Conservation (phyloP, 2,113 vertebrate species). For the Rhinoderma darwinii region DNA sequence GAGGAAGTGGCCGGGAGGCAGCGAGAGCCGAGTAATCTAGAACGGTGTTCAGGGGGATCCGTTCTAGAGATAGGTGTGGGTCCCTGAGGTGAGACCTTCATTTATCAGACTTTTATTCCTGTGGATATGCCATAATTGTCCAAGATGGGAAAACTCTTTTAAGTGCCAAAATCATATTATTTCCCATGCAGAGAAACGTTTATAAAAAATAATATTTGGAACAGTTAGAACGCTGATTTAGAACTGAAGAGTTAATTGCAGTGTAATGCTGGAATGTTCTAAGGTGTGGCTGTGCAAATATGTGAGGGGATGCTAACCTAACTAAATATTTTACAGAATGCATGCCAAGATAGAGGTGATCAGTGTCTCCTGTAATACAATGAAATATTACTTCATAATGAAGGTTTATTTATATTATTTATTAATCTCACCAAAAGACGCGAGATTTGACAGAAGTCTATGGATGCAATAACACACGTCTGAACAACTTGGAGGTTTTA, state of each 20-base stretch:
- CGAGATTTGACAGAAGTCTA: neutral
- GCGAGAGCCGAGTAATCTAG: no score
- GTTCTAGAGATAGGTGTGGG: no score
- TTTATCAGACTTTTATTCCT: no score
- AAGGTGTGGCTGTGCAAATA: slow-evolving; percentile 34
- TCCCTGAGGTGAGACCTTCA: no score
- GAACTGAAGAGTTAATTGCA: neutral
- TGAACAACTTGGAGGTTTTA: no score
- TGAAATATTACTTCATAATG: neutral
- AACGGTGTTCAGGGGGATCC: no score
- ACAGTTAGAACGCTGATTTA: neutral
- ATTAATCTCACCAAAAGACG: neutral
- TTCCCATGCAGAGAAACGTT: neutral
- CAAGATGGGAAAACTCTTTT: no score
- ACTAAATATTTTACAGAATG: neutral
- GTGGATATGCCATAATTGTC: no score
- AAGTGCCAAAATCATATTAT: no score
- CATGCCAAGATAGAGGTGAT: neutral
- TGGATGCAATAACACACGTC: no score
- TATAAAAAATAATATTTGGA: no score
- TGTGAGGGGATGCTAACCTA: neutral
- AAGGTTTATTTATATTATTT: neutral
- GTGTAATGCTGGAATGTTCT: neutral
- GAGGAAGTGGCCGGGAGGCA: no score
- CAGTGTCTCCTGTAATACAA: neutral